phyloP scores from a whole-genome alignment of 2,888 invertebrate species.

The Poecilus cupreus region DNA sequence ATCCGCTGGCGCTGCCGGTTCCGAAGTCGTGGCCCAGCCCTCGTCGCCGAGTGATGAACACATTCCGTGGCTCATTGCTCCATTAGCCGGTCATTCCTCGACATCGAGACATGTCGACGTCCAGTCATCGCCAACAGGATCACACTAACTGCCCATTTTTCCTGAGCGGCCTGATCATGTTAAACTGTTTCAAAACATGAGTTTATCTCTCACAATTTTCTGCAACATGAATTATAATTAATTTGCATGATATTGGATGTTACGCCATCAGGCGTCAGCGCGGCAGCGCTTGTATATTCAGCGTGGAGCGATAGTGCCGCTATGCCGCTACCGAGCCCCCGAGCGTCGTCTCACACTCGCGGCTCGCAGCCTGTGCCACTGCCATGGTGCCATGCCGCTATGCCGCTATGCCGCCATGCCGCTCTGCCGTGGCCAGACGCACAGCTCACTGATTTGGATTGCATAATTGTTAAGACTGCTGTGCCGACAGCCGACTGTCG shows the following conservation, averaged over 20 bases:
- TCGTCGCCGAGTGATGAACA: conserved; percentile 13
- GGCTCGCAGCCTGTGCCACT: conserved; percentile 9
- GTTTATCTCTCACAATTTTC: conserved; percentile 57
- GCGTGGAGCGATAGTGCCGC: conserved; percentile 24
- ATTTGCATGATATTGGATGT: conserved; percentile 59
- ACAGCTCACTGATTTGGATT: conserved; percentile 50
- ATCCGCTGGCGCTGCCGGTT: conserved; percentile 24
- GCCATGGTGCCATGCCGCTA: too few relatives aligned
- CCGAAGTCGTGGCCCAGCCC: neutral
- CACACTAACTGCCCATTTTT: conserved; percentile 17
- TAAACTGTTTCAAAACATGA: conserved; percentile 53
- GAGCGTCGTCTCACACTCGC: neutral
- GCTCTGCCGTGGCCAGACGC: conserved; percentile 22
- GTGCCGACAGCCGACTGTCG: conserved; percentile 2
- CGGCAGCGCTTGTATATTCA: conserved; percentile 52
- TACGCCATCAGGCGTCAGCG: conserved; percentile 52
- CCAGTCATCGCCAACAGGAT: neutral
- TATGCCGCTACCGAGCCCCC: conserved; percentile 16
- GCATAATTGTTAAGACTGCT: conserved; percentile 54
- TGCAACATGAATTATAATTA: conserved; percentile 58
- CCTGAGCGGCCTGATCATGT: conserved; percentile 40
- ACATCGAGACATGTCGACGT: neutral
- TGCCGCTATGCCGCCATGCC: neutral
- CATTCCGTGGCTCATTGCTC: conserved; percentile 51
- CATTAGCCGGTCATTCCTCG: conserved; percentile 13